Base-by-base conservation (phyloP, 2,797 vertebrate genomes). In the Bradypus variegatus region DNA sequence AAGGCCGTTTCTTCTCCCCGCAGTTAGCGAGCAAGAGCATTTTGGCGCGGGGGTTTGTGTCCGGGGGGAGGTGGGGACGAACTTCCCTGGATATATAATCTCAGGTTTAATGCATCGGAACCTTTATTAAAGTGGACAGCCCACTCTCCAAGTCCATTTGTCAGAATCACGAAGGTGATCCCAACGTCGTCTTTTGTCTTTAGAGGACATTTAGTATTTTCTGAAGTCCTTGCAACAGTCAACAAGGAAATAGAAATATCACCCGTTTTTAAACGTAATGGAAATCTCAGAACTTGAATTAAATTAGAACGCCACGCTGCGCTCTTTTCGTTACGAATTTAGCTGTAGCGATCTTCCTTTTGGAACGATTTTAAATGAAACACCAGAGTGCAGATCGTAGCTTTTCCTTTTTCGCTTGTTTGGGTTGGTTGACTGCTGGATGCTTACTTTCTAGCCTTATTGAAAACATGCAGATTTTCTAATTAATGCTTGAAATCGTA, bases 401-500 rank as follows among this genome's bases (percentile, higher is more conserved):
- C 41, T 1, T 64, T 87, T 84, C 55, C 50, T 31, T 50, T 53
- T 31, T 45, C 38, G 55, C 83, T 48, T 50, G 38, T 45, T 91
- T 81, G 69, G 81, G 41, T 80, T 86, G 65, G 33, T 72, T 88
- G 85, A 36, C 64, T 64, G 81, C 55, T 73, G 75, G 55, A 25
- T 45, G 48, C 86, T 92, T 82, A 55, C 88, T 87, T 84, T 79
- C 69, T 53, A 86, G 85, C 83, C 62, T 88, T 69, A 31, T 70
- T 70, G 84, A 81, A 91, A 96, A 96, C 89, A 88, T 0, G 3
- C 78, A 0, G 25, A 94, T 91, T 95, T 97, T 92, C 89, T 93
- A 94, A 90, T 94, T 96, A 95, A 92, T 77, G 53, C 48, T 95
- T 91, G 88, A 91, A 92, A 89, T 91, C 77, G 33, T 94, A 83